These are phyloP conservation scores for Amblyjoppa proteus DNA, from an alignment of 2,888 invertebrate species.

Conservation along the genomic window DNA sequence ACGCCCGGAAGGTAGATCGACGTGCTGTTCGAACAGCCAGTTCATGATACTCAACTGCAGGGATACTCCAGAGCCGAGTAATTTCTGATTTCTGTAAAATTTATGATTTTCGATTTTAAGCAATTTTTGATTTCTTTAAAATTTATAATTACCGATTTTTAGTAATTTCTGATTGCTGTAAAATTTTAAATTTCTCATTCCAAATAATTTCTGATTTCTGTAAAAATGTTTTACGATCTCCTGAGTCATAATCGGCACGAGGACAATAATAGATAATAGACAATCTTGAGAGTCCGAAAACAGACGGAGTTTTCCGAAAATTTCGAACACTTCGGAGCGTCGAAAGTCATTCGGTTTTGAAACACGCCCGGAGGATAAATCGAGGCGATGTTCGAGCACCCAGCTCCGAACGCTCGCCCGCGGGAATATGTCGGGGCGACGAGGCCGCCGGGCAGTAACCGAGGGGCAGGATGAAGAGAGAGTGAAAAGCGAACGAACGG, in stretches of 20 bases:
- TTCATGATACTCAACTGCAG: constrained; percentile 8
- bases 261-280: background rate
- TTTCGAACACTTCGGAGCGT: constrained; percentile 4
- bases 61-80: background rate
- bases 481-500: constrained; percentile 49
- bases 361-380: constrained; percentile 36
- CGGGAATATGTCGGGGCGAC: constrained; percentile 37
- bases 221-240: background rate
- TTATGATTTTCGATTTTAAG: background rate
- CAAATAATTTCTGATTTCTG: background rate
- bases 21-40: constrained; percentile 31
- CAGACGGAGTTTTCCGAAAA: constrained; percentile 23
- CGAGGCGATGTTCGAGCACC: constrained; percentile 29
- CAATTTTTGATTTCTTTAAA: background rate
- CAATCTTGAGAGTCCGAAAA: constrained; percentile 33
- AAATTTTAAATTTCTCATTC: background rate
- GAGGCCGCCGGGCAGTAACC: constrained; percentile 43
- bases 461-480: constrained; percentile 28
- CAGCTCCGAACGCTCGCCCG: constrained; percentile 26
- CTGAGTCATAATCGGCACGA: background rate
- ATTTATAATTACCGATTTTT: background rate
- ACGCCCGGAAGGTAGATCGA: constrained; percentile 32
- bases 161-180: background rate
- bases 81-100: background rate
- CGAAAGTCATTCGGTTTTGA: constrained; percentile 21